A percentile compares a stretch with the other conserved stretches of the same genome.
Conservation (phyloP, 1,140 invertebrate species). For the Drosophila pseudoobscura region DNA sequence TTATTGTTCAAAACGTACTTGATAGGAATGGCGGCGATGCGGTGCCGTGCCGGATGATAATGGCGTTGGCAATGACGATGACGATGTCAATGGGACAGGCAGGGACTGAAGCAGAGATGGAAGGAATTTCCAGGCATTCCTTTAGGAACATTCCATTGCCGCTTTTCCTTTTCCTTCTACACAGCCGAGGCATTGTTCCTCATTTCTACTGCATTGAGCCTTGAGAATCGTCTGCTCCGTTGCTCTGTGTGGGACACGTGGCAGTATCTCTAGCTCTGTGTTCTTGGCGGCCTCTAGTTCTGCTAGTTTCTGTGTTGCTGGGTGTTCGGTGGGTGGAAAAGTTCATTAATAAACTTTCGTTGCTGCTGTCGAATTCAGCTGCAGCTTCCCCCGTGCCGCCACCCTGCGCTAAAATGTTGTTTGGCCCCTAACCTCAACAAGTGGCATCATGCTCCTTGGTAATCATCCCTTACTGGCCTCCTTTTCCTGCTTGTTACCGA, state of each 20-base stretch:
- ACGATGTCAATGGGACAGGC: constrained; percentile 57
- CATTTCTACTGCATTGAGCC: constrained; percentile 55
- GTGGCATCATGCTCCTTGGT: constrained; percentile 59
- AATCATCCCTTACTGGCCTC: constrained; percentile 17
- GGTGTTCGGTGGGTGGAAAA: constrained; percentile 34
- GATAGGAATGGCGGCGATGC: constrained; percentile 60
- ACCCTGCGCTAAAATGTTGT: constrained; percentile 30
- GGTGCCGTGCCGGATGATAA: constrained; percentile 7
- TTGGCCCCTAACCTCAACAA: constrained; percentile 61
- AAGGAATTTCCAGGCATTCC: constrained; percentile 70
- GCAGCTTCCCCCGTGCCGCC: constrained; percentile 1
- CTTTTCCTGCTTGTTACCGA: neutral
- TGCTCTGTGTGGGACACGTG: constrained; percentile 55
- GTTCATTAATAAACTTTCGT: constrained; percentile 79
- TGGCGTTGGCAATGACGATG: constrained; percentile 44
- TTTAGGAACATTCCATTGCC: constrained; percentile 54
- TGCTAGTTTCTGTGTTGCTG: constrained; percentile 7
- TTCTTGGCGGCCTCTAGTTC: constrained; percentile 15
- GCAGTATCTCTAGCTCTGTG: constrained; percentile 31
- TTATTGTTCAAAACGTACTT: constrained; percentile 59
- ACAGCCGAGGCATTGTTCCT: constrained; percentile 4
- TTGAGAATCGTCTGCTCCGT: neutral
- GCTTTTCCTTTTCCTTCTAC: constrained; percentile 12
- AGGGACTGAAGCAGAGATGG: constrained; percentile 16
- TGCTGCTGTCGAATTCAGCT: constrained; percentile 70